Conservation (phyloP, 2,113 vertebrate species). For the Leucopternis melanops region DNA sequence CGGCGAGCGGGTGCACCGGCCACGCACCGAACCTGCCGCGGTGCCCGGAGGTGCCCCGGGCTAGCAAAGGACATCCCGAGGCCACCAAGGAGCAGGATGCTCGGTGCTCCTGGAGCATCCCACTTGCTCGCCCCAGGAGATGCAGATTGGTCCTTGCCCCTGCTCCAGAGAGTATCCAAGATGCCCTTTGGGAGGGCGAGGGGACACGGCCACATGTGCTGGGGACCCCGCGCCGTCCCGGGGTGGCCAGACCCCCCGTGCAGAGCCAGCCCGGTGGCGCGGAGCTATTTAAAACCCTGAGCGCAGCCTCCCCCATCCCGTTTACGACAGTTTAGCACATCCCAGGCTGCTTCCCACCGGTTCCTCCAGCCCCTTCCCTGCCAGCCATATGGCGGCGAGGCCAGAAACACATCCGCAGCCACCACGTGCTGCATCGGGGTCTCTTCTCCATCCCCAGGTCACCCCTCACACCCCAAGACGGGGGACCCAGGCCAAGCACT, state of each 20-base stretch:
- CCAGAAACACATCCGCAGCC: background rate
- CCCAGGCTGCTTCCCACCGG: background rate
- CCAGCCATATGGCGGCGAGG: fast-evolving
- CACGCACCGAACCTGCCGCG: fast-evolving
- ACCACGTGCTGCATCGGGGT: background rate
- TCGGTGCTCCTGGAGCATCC: background rate
- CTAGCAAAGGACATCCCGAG: background rate
- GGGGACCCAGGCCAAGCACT: too few species aligned
- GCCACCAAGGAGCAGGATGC: background rate
- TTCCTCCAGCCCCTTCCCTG: background rate
- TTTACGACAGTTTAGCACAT: background rate
- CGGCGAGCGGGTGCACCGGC: background rate
- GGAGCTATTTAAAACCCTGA: background rate
- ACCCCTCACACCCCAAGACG: too few species aligned
- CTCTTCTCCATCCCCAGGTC: background rate
- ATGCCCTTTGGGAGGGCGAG: background rate
- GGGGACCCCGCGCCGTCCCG: fast-evolving
- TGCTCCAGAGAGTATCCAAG: background rate
- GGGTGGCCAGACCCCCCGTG: background rate
- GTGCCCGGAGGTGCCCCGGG: background rate
- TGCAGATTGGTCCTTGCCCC: background rate
- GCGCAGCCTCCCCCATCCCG: background rate
- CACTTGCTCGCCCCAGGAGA: background rate
- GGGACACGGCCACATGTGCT: fast-evolving
- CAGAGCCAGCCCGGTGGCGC: background rate